These are phyloP conservation scores for Polypterus bichir DNA, from an alignment of 2,113 vertebrate species.

Conservation along the genomic window DNA sequence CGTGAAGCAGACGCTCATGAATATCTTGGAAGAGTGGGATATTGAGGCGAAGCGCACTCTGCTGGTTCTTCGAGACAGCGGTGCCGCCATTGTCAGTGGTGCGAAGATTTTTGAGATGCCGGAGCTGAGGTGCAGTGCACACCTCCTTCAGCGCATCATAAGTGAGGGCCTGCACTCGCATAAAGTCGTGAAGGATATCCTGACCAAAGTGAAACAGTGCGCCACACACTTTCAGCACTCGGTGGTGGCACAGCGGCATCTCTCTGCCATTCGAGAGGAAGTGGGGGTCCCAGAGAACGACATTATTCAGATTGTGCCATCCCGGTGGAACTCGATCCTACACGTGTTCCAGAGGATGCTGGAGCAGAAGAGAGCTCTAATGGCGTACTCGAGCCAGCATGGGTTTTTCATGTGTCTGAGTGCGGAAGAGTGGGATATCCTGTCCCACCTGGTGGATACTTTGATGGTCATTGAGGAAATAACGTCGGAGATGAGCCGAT, in stretches of 20 bases:
- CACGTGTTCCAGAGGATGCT: slow-evolving; percentile 9
- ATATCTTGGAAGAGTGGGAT: neutral
- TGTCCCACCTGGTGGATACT: slow-evolving; percentile 5
- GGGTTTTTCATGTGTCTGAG: slow-evolving; percentile 8
- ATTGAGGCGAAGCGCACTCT: neutral
- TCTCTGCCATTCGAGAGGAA: neutral
- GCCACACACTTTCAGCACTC: slow-evolving; percentile 9
- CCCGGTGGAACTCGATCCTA: neutral
- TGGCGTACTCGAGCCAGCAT: neutral
- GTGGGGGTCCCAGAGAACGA: neutral
- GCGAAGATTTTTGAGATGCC: slow-evolving; percentile 15
- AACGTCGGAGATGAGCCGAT: slow-evolving; percentile 6
- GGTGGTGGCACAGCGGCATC: neutral
- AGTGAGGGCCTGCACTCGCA: slow-evolving; percentile 18
- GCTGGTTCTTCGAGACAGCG: slow-evolving; percentile 17
- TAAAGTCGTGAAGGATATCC: slow-evolving; percentile 12
- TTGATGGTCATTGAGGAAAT: neutral
- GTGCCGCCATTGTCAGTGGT: slow-evolving; percentile 16
- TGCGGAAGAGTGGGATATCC: slow-evolving; percentile 9
- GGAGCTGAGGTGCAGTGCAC: slow-evolving; percentile 15
- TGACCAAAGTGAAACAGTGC: slow-evolving; percentile 11
- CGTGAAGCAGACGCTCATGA: neutral
- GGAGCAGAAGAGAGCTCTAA: neutral
- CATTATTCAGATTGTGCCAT: neutral
- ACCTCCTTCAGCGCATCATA: slow-evolving; percentile 14